Conservation (phyloP, 2,113 vertebrate species). For the Physeter macrocephalus region DNA sequence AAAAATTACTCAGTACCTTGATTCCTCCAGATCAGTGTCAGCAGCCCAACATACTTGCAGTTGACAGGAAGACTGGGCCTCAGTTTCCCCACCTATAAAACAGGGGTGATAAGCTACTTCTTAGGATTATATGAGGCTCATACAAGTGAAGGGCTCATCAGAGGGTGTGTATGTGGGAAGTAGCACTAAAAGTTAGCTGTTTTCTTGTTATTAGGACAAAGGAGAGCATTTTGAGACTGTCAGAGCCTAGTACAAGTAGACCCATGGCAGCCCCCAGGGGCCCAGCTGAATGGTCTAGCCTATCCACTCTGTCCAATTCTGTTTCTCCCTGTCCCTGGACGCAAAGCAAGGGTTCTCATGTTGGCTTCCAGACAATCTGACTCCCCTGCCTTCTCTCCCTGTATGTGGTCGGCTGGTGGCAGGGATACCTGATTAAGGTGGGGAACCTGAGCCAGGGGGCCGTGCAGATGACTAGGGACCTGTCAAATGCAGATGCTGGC, state of each 20-base stretch:
- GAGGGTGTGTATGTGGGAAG: neutral
- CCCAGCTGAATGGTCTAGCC: neutral
- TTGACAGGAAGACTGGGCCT: neutral
- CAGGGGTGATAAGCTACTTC: neutral
- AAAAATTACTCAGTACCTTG: neutral
- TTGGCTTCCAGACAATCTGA: neutral
- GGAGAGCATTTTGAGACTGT: neutral
- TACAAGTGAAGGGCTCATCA: neutral
- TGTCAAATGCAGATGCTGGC: slow-evolving; percentile 28
- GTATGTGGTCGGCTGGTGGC: neutral
- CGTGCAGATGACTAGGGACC: slow-evolving; percentile 49
- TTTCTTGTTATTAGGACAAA: neutral
- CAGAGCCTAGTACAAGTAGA: neutral
- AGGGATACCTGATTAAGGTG: slow-evolving; percentile 61
- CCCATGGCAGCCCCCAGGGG: neutral
- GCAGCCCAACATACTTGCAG: neutral
- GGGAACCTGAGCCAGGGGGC: slow-evolving; percentile 53
- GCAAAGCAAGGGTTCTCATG: too few species aligned
- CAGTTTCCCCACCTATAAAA: neutral
- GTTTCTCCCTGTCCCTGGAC: neutral
- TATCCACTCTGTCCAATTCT: neutral
- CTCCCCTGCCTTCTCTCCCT: neutral
- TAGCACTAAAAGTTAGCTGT: neutral
- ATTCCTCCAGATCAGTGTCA: too few species aligned
- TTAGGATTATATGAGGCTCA: neutral